phyloP scores from a whole-genome alignment of 92 coral and sea anemone species.

The Metridium senile region DNA sequence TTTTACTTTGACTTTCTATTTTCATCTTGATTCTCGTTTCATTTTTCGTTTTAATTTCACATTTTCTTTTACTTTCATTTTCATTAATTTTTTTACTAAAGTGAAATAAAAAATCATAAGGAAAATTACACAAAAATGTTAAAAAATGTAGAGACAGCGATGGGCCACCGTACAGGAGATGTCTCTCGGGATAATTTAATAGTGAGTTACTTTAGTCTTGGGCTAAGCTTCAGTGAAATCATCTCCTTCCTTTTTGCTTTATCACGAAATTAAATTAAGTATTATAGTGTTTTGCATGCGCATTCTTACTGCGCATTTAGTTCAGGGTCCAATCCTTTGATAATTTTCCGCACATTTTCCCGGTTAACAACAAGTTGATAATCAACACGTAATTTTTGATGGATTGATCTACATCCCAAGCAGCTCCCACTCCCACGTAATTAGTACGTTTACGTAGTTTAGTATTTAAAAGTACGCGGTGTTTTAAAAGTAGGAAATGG shows the following conservation, averaged over 20 bases:
- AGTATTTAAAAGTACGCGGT: neutral
- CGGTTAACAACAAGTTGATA: conserved; percentile 27
- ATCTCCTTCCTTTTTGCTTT: conserved; percentile 1
- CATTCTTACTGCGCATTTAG: too few relatives aligned
- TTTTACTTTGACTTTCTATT: too few relatives aligned
- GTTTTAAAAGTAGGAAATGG: neutral
- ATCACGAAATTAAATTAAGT: conserved; percentile 23
- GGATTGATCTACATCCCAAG: conserved; percentile 43
- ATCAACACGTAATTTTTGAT: conserved; percentile 18
- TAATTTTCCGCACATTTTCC: conserved; percentile 32
- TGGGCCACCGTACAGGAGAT: too few relatives aligned
- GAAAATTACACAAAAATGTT: too few relatives aligned
- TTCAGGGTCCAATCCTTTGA: conserved; percentile 47
- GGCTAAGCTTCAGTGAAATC: conserved; percentile 14
- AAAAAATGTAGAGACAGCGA: too few relatives aligned
- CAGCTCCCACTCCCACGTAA: conserved; percentile 40
- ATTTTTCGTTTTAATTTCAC: too few relatives aligned
- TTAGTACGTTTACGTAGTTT: neutral
- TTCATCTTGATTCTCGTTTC: too few relatives aligned
- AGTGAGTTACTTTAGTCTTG: conserved; percentile 14
- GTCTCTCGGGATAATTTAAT: conserved; percentile 2
- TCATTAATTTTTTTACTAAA: too few relatives aligned
- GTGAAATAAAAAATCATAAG: too few relatives aligned
- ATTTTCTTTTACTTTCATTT: too few relatives aligned
- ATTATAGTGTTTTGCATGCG: too few relatives aligned